Evolutionary conservation across 2,113 vertebrate genomes (phyloP).

Genomic region (Poecile atricapillus): DNA sequence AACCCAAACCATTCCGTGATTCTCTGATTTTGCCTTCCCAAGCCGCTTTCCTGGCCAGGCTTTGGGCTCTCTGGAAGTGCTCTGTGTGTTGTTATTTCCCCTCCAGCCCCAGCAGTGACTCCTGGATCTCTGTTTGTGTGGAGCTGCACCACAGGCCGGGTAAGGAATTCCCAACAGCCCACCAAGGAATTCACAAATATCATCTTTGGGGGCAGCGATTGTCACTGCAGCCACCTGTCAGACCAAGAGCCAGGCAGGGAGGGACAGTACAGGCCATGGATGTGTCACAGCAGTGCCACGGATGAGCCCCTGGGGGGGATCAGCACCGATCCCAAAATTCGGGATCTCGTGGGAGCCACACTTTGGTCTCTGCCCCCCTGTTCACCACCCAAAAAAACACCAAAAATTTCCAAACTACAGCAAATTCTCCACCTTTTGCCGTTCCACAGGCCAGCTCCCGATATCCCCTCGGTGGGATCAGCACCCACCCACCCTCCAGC

Average conservation of each 20-base stretch:
- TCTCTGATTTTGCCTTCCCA: neutral
- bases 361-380: neutral
- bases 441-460: fast-evolving
- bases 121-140: neutral
- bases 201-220: neutral
- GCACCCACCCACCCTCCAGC: too few relatives aligned
- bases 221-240: neutral
- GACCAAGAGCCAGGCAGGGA: fast-evolving
- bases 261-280: fast-evolving
- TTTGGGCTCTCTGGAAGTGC: neutral
- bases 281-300: fast-evolving
- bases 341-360: fast-evolving
- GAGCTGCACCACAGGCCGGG: neutral
- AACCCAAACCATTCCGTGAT: neutral
- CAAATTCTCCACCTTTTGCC: fast-evolving
- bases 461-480: neutral
- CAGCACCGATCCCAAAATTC: neutral
- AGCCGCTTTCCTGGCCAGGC: neutral
- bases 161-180: too few relatives aligned
- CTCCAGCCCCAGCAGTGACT: neutral
- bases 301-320: neutral
- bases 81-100: neutral
- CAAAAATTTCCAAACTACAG: neutral
- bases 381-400: fast-evolving
- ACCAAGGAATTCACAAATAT: neutral